Conservation (phyloP, 2,113 vertebrate genomes). For the Neomonachus schauinslandi region DNA sequence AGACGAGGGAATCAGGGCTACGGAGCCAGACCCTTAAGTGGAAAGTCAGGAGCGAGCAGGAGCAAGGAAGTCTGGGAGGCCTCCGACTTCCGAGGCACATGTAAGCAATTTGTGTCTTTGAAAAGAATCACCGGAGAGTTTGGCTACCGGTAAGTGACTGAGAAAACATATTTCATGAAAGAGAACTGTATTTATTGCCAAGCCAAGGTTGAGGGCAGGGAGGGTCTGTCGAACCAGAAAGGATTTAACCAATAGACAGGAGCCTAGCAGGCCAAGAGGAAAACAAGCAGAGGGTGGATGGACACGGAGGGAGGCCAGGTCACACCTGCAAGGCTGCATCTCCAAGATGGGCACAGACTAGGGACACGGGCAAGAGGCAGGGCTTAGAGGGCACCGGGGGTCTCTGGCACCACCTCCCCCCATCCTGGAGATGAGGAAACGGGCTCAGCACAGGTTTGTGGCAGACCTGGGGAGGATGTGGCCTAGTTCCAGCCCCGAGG, state of each 20-base stretch:
- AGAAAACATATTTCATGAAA: constrained; percentile 62
- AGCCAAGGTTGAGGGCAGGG: constrained; percentile 24
- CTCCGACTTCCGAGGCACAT: not conserved
- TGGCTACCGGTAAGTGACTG: constrained; percentile 45
- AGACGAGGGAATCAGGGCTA: accelerated
- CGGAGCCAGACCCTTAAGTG: not conserved
- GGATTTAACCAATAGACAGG: constrained; percentile 55
- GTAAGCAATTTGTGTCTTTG: not conserved
- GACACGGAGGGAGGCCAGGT: accelerated
- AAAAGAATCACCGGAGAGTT: not conserved
- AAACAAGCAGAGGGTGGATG: not conserved
- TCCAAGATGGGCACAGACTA: not conserved
- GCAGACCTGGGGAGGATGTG: not conserved
- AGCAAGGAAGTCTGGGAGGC: not conserved
- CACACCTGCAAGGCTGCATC: not conserved
- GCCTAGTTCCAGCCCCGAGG: not conserved
- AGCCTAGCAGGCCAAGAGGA: not conserved
- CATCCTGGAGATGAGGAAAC: not conserved
- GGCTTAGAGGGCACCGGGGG: not conserved
- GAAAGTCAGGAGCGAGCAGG: not conserved
- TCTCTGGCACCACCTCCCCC: not conserved
- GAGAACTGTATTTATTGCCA: constrained; percentile 50
- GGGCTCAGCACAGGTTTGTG: not conserved
- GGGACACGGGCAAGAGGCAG: not conserved
- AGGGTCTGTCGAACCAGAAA: constrained; percentile 47